Evolutionary conservation across 2,888 invertebrate genomes (phyloP).

Genomic region (Pinctada fucata): DNA sequence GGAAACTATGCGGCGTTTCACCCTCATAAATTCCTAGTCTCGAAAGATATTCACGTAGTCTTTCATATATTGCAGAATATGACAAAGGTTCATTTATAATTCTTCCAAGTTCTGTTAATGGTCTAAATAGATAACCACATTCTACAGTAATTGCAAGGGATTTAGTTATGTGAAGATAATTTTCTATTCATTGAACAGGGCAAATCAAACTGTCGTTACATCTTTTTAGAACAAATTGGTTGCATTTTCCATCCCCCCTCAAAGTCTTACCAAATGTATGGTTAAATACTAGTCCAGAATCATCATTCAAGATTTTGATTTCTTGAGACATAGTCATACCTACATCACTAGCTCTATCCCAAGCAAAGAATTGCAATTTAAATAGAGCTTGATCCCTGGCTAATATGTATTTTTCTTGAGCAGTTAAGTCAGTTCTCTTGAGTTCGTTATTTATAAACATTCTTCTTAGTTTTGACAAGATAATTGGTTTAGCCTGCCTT

Average conservation of each 20-base stretch:
- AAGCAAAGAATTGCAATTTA: conserved; percentile 39
- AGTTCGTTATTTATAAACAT: conserved; percentile 28
- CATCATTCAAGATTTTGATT: conserved; percentile 21
- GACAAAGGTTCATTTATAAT: conserved; percentile 17
- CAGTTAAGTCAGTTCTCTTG: background rate
- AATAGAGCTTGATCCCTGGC: conserved; percentile 35
- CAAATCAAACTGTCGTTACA: conserved; percentile 28
- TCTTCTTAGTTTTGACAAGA: conserved; percentile 11
- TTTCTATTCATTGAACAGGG: conserved; percentile 32
- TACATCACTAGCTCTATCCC: conserved; percentile 26
- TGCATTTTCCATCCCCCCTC: conserved; percentile 29
- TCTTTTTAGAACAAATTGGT: conserved; percentile 35
- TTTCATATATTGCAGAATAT: background rate
- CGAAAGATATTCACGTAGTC: too few species aligned
- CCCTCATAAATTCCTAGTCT: conserved; percentile 31
- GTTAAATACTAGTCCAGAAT: conserved; percentile 29
- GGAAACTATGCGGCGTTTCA: conserved; percentile 32
- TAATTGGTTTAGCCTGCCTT: conserved; percentile 34
- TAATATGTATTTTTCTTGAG: conserved; percentile 30
- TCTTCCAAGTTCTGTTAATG: conserved; percentile 12
- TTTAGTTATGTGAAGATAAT: conserved; percentile 21
- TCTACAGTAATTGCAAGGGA: conserved; percentile 6
- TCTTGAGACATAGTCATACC: conserved; percentile 20
- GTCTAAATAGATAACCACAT: conserved; percentile 36
- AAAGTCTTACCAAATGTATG: conserved; percentile 42